A percentile compares a stretch with the other conserved stretches of the same genome.
phyloP scores from a whole-genome alignment of 2,888 invertebrate genomes.

The Penaeus monodon region DNA sequence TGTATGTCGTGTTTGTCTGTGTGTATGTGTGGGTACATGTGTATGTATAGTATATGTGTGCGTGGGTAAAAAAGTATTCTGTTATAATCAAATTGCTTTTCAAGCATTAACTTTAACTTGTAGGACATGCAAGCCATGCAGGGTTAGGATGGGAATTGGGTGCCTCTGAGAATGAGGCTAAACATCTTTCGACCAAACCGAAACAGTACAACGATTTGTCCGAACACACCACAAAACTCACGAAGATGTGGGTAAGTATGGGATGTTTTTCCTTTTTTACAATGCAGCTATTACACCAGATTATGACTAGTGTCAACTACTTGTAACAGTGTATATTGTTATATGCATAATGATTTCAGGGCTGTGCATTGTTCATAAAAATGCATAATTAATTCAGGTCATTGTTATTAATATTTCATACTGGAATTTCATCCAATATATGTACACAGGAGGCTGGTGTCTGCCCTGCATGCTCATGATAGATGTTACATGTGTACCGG shows the following conservation, averaged over 20 bases:
- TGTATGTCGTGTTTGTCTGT: no score
- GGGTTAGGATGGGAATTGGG: conserved; percentile 92
- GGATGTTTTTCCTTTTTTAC: background rate
- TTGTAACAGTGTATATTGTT: background rate
- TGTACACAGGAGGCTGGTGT: conserved; percentile 80
- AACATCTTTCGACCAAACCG: conserved; percentile 84
- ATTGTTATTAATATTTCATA: no score
- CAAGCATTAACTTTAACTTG: background rate
- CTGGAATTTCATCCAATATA: background rate
- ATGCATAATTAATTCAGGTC: no score
- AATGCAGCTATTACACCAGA: no score
- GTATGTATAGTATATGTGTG: no score
- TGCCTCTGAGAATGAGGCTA: conserved; percentile 85
- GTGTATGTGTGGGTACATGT: no score
- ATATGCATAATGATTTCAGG: background rate
- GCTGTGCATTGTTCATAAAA: background rate
- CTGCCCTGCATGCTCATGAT: conserved; percentile 81
- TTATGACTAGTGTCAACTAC: no score
- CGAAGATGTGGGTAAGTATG: conserved; percentile 80
- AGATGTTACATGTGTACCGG: conserved; percentile 91
- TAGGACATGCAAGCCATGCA: conserved; percentile 92
- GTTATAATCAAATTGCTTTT: no score
- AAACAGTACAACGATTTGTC: conserved; percentile 86
- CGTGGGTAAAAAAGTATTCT: no score
- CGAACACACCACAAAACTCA: conserved; percentile 80